Evolutionary conservation across 2,888 invertebrate genomes (phyloP).

Genomic region (Trachelus tabidus): DNA sequence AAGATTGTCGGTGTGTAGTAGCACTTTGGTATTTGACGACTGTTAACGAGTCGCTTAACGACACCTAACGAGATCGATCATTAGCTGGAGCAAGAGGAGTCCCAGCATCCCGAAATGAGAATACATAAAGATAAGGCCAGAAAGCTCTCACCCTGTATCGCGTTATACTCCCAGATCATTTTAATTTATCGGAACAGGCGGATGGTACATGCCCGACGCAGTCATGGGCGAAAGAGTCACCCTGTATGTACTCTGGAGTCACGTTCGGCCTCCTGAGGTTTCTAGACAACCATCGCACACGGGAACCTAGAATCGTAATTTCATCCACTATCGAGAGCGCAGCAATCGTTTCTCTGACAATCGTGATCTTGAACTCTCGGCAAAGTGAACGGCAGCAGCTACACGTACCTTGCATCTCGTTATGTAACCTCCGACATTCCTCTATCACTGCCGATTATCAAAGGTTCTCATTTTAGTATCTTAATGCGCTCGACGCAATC

Average conservation of each 20-base stretch:
- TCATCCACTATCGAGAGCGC: background rate
- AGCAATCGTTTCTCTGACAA: constrained; percentile 4
- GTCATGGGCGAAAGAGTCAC: background rate
- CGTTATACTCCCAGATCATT: background rate
- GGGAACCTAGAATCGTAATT: background rate
- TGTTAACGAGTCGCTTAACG: background rate
- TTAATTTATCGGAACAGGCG: background rate
- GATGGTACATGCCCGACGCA: background rate
- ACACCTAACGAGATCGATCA: background rate
- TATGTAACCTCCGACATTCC: constrained; percentile 2
- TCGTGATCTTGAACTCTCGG: constrained; percentile 18
- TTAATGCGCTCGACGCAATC: background rate
- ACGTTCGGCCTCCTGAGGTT: background rate
- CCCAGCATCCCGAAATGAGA: background rate
- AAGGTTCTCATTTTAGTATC: background rate
- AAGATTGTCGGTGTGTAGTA: background rate
- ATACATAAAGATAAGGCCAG: background rate
- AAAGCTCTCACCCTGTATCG: background rate
- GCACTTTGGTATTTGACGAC: background rate
- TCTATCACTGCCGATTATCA: background rate
- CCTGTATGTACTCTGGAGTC: background rate
- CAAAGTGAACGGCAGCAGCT: constrained; percentile 14
- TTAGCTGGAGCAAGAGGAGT: background rate
- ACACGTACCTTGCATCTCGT: constrained; percentile 11
- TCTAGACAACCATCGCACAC: background rate